Evolutionary conservation across 1,140 invertebrate genomes (phyloP).

Genomic region (Harpegnathos saltator): DNA sequence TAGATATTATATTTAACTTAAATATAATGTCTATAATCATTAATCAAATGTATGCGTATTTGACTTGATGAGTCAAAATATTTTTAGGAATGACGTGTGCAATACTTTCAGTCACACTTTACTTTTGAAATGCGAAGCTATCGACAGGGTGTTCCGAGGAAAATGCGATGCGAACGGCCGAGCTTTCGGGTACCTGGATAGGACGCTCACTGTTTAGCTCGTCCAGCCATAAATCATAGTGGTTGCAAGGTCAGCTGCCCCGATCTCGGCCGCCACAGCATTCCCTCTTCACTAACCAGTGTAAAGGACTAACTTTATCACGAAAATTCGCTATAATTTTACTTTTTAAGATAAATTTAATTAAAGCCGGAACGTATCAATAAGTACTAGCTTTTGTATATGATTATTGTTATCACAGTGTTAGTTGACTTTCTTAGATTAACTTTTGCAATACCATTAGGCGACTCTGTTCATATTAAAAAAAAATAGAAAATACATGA

Average conservation of each 20-base stretch:
- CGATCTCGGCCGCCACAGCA: constrained; percentile 63
- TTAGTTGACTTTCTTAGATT: too few relatives aligned
- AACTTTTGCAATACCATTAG: too few relatives aligned
- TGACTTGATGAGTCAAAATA: constrained; percentile 78
- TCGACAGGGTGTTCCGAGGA: constrained; percentile 41
- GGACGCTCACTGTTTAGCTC: constrained; percentile 74
- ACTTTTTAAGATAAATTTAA: constrained; percentile 50
- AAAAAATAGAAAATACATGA: too few relatives aligned
- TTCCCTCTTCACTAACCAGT: constrained; percentile 71
- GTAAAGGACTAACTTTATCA: constrained; percentile 68
- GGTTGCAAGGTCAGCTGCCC: constrained; percentile 78
- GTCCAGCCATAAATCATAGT: constrained; percentile 80
- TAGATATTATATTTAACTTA: too few relatives aligned
- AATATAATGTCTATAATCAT: constrained; percentile 31
- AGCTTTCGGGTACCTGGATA: constrained; percentile 77
- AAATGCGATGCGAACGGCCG: constrained; percentile 74
- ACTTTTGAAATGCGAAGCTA: constrained; percentile 41
- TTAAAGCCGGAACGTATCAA: not conserved
- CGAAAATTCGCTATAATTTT: constrained; percentile 62
- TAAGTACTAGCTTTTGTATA: not conserved
- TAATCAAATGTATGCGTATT: constrained; percentile 65
- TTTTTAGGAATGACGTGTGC: constrained; percentile 75
- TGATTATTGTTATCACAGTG: too few relatives aligned
- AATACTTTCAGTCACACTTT: constrained; percentile 28
- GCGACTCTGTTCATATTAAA: too few relatives aligned